Conservation (phyloP, 2,888 invertebrate species). For the Bugula neritina region DNA sequence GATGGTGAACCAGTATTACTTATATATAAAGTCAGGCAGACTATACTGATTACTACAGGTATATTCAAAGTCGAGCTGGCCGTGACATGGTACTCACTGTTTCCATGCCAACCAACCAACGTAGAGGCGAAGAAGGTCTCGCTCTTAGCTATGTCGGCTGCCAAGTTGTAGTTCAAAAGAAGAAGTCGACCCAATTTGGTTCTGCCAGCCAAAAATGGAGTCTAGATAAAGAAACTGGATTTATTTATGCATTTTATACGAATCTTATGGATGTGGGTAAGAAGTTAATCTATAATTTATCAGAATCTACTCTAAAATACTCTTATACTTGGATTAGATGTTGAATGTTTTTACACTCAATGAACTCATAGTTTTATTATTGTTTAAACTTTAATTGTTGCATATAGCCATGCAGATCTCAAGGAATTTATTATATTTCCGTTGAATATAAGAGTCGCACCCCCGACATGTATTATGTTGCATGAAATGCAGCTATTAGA, state of each 20-base stretch:
- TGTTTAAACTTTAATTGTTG: no score
- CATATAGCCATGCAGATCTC: no score
- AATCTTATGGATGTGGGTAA: slow-evolving; percentile 48
- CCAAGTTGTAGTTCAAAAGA: slow-evolving; percentile 43
- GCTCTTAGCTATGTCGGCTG: slow-evolving; percentile 40
- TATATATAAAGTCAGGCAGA: no score
- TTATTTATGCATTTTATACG: slow-evolving; percentile 46
- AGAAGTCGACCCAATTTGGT: slow-evolving; percentile 44
- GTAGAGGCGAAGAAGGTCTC: slow-evolving; percentile 34
- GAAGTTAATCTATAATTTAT: slow-evolving; percentile 12
- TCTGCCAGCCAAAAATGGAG: slow-evolving; percentile 51
- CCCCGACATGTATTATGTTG: no score
- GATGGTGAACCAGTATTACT: no score
- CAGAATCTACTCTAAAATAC: neutral
- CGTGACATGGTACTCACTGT: slow-evolving; percentile 44
- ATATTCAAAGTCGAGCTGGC: slow-evolving; percentile 2
- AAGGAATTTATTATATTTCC: no score
- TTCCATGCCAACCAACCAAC: slow-evolving; percentile 40
- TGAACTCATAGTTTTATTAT: no score
- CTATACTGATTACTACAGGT: no score
- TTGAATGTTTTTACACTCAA: neutral
- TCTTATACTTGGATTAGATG: neutral
- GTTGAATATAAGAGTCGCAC: no score
- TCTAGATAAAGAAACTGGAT: slow-evolving; percentile 45
- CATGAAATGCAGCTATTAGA: no score